Percentiles rank a stretch among this genome's conserved stretches.
These are phyloP conservation scores for Notothenia coriiceps DNA, from an alignment of 2,113 vertebrate genomes.

Conservation along the genomic window DNA sequence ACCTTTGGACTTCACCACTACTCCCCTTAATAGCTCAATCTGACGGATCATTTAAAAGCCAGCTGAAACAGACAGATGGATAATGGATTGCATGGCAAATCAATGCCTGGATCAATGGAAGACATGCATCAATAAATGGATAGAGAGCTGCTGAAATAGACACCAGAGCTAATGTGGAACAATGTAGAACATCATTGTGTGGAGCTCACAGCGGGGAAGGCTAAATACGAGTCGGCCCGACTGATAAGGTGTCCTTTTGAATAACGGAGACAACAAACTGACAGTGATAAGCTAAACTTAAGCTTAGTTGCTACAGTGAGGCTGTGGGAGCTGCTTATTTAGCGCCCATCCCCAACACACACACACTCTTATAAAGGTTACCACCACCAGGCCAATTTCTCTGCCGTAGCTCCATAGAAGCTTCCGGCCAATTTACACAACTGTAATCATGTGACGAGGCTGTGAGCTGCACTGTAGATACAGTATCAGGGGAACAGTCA, in stretches of 20 bases:
- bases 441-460: conserved; percentile 38
- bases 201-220: conserved; percentile 43
- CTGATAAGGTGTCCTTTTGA: conserved; percentile 74
- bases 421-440: conserved; percentile 31
- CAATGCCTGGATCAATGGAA: conserved; percentile 78
- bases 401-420: conserved; percentile 8
- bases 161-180: conserved; percentile 67
- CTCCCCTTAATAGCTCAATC: conserved; percentile 78
- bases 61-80: conserved; percentile 78
- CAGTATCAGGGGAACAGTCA: conserved; percentile 18
- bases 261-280: conserved; percentile 72
- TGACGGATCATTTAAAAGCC: conserved; percentile 82
- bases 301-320: conserved; percentile 49
- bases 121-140: conserved; percentile 82
- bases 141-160: conserved; percentile 80
- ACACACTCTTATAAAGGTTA: conserved; percentile 6
- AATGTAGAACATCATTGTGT: conserved; percentile 59
- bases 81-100: conserved; percentile 83
- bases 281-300: conserved; percentile 65
- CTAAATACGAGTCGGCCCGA: conserved; percentile 42
- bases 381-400: background rate
- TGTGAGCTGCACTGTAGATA: conserved; percentile 20
- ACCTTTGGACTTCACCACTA: conserved; percentile 80
- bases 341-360: conserved; percentile 32
- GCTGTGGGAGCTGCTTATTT: conserved; percentile 30